A percentile compares a stretch with the other conserved stretches of the same genome.
These are phyloP conservation scores for Pogonocichla stellata DNA, from an alignment of 2,113 vertebrate genomes.

Conservation along the genomic window DNA sequence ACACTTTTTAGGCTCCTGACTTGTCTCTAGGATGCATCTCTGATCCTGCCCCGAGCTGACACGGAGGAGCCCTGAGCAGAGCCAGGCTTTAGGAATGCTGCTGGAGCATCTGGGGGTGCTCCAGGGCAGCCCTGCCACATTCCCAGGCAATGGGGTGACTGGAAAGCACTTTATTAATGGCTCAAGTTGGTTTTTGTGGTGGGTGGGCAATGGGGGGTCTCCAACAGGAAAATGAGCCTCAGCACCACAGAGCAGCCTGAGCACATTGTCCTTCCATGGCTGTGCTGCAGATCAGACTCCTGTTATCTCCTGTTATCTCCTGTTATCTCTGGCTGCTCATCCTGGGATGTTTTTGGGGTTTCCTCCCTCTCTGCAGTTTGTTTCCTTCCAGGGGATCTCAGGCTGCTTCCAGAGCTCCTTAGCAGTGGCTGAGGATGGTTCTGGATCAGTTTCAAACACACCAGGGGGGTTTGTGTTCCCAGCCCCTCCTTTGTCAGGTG, in stretches of 20 bases:
- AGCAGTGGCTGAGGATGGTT: not conserved
- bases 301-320: too few species aligned
- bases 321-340: not conserved
- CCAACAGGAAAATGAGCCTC: not conserved
- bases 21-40: not conserved
- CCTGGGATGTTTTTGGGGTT: not conserved
- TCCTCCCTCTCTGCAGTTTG: not conserved
- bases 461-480: not conserved
- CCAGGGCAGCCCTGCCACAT: not conserved
- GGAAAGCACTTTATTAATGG: not conserved
- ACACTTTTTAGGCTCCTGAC: not conserved
- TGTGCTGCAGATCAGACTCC: not conserved
- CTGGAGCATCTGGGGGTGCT: not conserved
- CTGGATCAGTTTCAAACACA: fast-evolving
- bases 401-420: not conserved
- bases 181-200: not conserved
- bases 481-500: not conserved
- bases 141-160: not conserved
- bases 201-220: not conserved
- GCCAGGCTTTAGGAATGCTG: not conserved
- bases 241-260: not conserved
- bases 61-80: not conserved
- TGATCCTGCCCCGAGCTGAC: not conserved
- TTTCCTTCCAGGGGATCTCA: not conserved
- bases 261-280: not conserved